Evolutionary conservation across 2,888 invertebrate species (phyloP).

Genomic region (Chrysolina haemoptera): DNA sequence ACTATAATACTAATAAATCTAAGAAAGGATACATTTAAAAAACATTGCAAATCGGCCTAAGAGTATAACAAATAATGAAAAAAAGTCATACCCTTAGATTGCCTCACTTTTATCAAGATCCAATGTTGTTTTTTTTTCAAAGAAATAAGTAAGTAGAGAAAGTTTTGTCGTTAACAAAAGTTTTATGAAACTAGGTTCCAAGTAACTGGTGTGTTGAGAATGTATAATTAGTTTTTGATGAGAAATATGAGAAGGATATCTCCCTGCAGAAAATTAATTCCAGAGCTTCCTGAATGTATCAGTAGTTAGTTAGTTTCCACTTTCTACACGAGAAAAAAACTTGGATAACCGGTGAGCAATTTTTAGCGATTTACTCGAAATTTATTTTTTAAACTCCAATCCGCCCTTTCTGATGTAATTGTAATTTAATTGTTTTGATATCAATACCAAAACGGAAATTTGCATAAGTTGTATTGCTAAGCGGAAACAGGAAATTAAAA

Average conservation of each 20-base stretch:
- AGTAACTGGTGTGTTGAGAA: background rate
- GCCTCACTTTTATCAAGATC: too few relatives aligned
- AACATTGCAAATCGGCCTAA: too few relatives aligned
- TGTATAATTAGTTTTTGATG: constrained; percentile 11
- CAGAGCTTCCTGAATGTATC: background rate
- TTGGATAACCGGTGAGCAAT: background rate
- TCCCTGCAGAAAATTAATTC: background rate
- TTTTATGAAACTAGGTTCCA: background rate
- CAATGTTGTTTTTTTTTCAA: too few relatives aligned
- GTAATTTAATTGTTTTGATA: too few relatives aligned
- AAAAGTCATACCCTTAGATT: too few relatives aligned
- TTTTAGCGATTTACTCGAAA: background rate
- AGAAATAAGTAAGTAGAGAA: background rate
- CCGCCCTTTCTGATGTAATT: too few relatives aligned
- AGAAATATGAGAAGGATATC: background rate
- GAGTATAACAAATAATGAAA: too few relatives aligned
- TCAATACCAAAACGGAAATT: too few relatives aligned
- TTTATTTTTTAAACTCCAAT: too few relatives aligned
- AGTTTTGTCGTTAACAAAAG: background rate
- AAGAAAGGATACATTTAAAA: too few relatives aligned
- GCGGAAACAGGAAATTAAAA: background rate
- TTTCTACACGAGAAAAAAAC: background rate
- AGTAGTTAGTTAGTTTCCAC: background rate
- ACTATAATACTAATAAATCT: too few relatives aligned
- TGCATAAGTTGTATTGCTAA: background rate